Evolutionary conservation across 2,113 vertebrate genomes (phyloP), one percentile per base, ranked within the genome.

Genomic region (Petroica traversi): DNA sequence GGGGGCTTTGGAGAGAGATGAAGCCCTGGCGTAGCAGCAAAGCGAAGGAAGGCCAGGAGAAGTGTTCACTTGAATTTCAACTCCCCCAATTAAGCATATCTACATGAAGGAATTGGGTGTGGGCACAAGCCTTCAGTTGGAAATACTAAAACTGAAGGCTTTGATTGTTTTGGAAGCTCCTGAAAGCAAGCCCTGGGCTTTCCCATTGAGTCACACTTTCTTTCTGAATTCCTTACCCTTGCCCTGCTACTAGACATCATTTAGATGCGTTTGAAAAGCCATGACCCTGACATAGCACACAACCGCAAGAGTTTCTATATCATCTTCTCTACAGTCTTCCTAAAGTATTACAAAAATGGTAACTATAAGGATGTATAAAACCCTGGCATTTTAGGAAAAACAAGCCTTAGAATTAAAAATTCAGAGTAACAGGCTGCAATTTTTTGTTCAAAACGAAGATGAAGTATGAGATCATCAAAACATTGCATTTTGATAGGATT

Each of bases 1-100:
- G 7, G 33, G 33, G 20, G 0, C 23, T 14, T 0, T 51, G 45
- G 55, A 54, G 46, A 0, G 5, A 43, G n/a, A 28, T 33, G 26
- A 76, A 85, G 45, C 25, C 13, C n/a, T 46, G 68, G 12, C 67
- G 63, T 46, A 36, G 23, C 43, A 78, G 41, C 33, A 11, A 48
- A 71, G 57, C 5, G 40, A 78, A 63, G 48, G 48, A 79, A 58
- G 22, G 36, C 66, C 67, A 38, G 40, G 12, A 88, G 40, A 63
- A 63, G 11, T 1, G 16, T 8, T 68, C 31, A 4, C 11, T 72
- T 38, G 57, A 29, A 45, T n/a, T 91, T 75, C 2, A 1, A 11
- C 31, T 85, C 16, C 15, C 29, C 11, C n/a, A 19, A 2, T 25
- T 40, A 62, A 69, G 46, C 55, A 54, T 11, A 11, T 6, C 61